phyloP scores from a whole-genome alignment of 2,113 vertebrate species.

The Perognathus longimembris region DNA sequence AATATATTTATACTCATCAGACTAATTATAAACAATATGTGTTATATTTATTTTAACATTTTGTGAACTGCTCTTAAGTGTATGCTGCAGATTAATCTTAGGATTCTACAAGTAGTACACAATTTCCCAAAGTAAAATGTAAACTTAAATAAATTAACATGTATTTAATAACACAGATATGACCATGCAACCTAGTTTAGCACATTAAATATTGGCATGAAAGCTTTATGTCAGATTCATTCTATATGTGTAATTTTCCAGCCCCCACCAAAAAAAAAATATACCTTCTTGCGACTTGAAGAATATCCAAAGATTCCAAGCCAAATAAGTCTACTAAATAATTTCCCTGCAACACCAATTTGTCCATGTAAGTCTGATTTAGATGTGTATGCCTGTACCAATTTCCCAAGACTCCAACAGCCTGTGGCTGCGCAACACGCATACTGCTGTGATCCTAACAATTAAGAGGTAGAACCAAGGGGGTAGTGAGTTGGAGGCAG shows the following conservation, averaged over 20 bases:
- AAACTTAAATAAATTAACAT: not conserved
- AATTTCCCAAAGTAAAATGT: conserved; percentile 3
- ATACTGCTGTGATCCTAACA: no score
- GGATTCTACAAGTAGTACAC: not conserved
- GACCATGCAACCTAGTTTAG: not conserved
- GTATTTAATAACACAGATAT: not conserved
- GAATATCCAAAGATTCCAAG: conserved; percentile 5
- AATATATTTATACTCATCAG: not conserved
- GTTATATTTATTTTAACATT: not conserved
- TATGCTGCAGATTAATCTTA: not conserved
- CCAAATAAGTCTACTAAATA: not conserved
- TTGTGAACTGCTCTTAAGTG: conserved; percentile 24
- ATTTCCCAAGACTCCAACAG: not conserved
- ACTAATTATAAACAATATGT: conserved; percentile 3
- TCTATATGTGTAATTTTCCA: conserved; percentile 2
- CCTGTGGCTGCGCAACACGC: no score
- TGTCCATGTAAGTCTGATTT: not conserved
- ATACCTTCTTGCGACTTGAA: conserved; percentile 27
- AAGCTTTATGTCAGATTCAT: conserved; percentile 5
- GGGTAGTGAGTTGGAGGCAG: no score
- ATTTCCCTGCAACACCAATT: not conserved
- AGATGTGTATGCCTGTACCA: not conserved
- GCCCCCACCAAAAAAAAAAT: not conserved
- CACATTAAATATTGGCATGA: not conserved
- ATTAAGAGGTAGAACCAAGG: no score